Conservation (phyloP, 1,140 invertebrate genomes). For the Eufriesea mexicana region DNA sequence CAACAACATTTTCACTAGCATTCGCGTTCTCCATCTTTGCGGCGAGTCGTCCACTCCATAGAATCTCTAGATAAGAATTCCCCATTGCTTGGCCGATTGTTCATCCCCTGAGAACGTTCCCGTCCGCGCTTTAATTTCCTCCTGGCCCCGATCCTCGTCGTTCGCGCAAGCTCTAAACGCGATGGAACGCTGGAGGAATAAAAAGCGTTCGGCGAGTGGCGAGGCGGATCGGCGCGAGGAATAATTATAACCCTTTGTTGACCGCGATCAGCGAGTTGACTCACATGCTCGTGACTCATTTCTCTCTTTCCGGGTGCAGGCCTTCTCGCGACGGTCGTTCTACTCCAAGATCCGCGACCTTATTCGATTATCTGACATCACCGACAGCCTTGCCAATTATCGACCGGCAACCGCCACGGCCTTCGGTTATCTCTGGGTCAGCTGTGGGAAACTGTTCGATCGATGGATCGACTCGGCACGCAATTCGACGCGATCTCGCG, state of each 20-base stretch:
- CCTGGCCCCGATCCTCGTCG: too few species aligned
- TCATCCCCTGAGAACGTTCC: too few species aligned
- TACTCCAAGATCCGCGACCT: constrained; percentile 52
- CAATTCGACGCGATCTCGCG: too few species aligned
- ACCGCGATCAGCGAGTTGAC: constrained; percentile 38
- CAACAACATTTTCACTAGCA: too few species aligned
- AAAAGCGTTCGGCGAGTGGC: background rate
- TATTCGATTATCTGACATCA: constrained; percentile 46
- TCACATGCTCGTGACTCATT: constrained; percentile 54
- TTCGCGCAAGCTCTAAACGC: too few species aligned
- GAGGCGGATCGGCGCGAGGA: constrained; percentile 1
- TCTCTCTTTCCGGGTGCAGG: constrained; percentile 44
- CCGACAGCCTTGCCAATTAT: constrained; percentile 53
- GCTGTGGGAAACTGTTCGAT: background rate
- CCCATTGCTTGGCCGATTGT: too few species aligned
- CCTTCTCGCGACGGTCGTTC: constrained; percentile 23
- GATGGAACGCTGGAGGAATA: background rate
- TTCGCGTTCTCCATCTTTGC: too few species aligned
- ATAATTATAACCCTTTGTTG: constrained; percentile 40
- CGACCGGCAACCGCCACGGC: constrained; percentile 40
- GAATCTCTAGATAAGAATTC: too few species aligned
- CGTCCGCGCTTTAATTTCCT: too few species aligned
- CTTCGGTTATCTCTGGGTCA: constrained; percentile 58
- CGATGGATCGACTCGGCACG: background rate
- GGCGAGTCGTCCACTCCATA: too few species aligned